These are phyloP conservation scores for Cepphus grylle DNA, from an alignment of 2,113 vertebrate genomes.

Conservation along the genomic window DNA sequence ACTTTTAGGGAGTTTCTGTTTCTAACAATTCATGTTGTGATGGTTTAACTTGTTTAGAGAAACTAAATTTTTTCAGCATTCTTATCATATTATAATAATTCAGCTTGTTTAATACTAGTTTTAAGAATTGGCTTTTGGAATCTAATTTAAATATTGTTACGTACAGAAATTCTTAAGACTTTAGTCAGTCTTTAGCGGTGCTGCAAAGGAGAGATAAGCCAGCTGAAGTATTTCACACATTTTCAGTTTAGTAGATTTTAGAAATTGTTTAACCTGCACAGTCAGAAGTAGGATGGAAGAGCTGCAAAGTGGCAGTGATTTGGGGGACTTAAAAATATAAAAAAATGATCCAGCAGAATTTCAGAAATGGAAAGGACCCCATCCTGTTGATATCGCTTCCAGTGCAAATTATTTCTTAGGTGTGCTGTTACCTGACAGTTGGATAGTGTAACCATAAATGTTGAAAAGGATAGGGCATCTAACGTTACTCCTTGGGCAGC, in stretches of 20 bases:
- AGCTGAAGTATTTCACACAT: background rate
- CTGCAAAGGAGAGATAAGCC: background rate
- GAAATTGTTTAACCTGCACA: background rate
- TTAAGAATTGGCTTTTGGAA: background rate
- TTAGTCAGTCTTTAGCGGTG: background rate
- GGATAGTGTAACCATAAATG: background rate
- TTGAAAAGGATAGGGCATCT: background rate
- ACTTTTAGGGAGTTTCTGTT: background rate
- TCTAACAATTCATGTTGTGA: background rate
- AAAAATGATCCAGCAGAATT: background rate
- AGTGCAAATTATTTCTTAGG: background rate
- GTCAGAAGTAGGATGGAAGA: background rate
- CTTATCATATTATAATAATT: background rate
- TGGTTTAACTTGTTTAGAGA: background rate
- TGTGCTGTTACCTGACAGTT: background rate
- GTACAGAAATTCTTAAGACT: background rate
- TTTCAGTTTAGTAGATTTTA: background rate
- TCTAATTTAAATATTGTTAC: background rate
- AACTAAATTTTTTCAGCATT: background rate
- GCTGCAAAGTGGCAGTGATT: background rate
- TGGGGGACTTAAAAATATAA: background rate
- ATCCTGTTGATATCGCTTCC: background rate
- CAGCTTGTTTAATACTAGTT: background rate
- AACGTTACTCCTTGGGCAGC: fast-evolving
- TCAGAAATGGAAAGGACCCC: background rate